Percentiles rank a stretch among this genome's conserved stretches.
phyloP scores from a whole-genome alignment of 2,888 invertebrate species.

The Drosophila suboccidentalis region DNA sequence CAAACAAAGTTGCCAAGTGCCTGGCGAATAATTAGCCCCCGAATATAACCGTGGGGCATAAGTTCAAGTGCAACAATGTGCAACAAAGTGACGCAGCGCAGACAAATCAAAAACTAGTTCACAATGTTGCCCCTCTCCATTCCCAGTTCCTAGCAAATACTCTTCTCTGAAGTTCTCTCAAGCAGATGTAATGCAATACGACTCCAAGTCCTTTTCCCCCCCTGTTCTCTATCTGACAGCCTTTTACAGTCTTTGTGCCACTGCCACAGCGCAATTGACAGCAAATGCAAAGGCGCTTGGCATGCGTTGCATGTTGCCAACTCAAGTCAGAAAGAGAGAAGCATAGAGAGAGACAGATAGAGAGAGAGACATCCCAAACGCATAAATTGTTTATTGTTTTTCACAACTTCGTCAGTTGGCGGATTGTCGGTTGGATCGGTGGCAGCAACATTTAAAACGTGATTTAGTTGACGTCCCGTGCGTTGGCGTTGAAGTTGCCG shows the following conservation, averaged over 20 bases:
- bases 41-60: conserved; percentile 77
- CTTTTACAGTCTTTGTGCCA: conserved; percentile 29
- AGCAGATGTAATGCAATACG: conserved; percentile 62
- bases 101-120: conserved; percentile 72
- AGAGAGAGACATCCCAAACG: conserved; percentile 69
- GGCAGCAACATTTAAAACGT: conserved; percentile 51
- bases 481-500: conserved; percentile 78
- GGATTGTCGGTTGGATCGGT: background rate
- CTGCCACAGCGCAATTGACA: conserved; percentile 63
- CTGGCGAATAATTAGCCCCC: conserved; percentile 78
- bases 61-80: conserved; percentile 80
- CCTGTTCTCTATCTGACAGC: background rate
- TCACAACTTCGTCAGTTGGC: conserved; percentile 28
- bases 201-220: conserved; percentile 17
- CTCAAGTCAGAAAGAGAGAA: background rate
- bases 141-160: too few species aligned
- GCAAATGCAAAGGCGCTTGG: conserved; percentile 77
- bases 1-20: conserved; percentile 80
- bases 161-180: conserved; percentile 10
- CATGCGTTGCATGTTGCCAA: conserved; percentile 68
- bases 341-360: conserved; percentile 3
- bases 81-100: conserved; percentile 66
- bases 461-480: conserved; percentile 52
- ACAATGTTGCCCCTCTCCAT: conserved; percentile 53
- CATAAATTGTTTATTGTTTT: conserved; percentile 78